Conservation (phyloP, 2,113 vertebrate species). For the Otocyon megalotis region DNA sequence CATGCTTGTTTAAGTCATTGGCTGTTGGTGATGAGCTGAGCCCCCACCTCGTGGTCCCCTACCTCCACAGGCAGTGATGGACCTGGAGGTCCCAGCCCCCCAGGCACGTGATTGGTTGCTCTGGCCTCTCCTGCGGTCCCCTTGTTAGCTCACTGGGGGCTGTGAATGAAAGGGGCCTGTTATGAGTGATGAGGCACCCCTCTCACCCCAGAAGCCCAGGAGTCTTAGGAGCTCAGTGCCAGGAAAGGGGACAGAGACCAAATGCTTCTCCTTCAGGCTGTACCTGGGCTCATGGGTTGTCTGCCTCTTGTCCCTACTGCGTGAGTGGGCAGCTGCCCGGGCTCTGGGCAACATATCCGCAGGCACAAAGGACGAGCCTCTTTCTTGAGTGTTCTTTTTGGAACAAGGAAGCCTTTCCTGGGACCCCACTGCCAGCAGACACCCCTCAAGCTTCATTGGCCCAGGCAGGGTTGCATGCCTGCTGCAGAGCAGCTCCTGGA, state of each 20-base stretch:
- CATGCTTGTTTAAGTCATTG: not conserved
- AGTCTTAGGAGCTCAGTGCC: not conserved
- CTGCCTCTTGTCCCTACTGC: not conserved
- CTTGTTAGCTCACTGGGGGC: not conserved
- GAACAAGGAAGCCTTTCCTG: not conserved
- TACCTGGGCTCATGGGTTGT: accelerated
- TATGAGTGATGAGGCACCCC: not conserved
- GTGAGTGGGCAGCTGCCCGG: not conserved
- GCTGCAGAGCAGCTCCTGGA: no score
- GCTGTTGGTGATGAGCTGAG: not conserved
- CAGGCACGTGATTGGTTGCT: not conserved
- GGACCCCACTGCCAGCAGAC: no score
- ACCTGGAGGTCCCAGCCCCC: no score
- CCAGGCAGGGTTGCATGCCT: not conserved
- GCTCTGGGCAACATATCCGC: not conserved
- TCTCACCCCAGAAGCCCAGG: not conserved
- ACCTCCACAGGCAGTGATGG: no score
- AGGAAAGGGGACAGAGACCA: not conserved
- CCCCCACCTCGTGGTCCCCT: no score
- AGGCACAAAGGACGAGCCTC: not conserved
- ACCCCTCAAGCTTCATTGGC: not conserved
- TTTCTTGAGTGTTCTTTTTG: not conserved
- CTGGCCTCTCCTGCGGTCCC: not conserved
- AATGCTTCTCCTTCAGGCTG: accelerated
- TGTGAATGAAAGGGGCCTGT: not conserved